Evolutionary conservation across 2,113 vertebrate species (phyloP).

Genomic region (Eurypyga helias): DNA sequence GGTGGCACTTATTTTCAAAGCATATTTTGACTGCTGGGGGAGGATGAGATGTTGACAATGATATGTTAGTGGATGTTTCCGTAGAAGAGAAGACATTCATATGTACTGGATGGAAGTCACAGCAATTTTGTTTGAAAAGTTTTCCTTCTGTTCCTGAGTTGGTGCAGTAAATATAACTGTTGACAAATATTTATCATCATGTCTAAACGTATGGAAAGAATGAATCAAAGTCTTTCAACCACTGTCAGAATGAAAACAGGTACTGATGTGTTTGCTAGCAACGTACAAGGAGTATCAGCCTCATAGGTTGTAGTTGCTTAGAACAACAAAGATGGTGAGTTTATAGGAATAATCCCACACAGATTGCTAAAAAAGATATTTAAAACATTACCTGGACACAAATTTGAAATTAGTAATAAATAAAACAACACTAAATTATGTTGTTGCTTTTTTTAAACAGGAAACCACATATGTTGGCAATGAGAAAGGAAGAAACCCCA

Average conservation of each 20-base stretch:
- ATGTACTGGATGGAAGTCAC: neutral
- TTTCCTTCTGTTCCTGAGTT: neutral
- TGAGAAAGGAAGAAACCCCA: neutral
- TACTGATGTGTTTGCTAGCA: neutral
- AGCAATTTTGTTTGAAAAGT: conserved; percentile 16
- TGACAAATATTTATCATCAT: neutral
- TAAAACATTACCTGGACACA: neutral
- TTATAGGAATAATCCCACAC: neutral
- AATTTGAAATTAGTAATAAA: neutral
- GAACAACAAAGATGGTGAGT: neutral
- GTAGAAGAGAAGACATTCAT: neutral
- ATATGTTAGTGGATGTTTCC: conserved; percentile 17
- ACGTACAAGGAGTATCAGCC: neutral
- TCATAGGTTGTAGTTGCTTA: neutral
- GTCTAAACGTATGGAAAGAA: neutral
- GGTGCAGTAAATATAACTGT: neutral
- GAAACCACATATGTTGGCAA: neutral
- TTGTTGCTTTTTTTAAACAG: neutral
- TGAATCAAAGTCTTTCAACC: neutral
- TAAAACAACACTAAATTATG: neutral
- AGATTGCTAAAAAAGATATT: neutral
- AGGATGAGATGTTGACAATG: conserved; percentile 6
- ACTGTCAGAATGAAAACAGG: neutral
- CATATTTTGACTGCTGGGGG: conserved; percentile 42
- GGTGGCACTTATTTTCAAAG: conserved; percentile 50